Base-by-base conservation (phyloP, 2,797 vertebrate genomes). In the Ispidina picta region DNA sequence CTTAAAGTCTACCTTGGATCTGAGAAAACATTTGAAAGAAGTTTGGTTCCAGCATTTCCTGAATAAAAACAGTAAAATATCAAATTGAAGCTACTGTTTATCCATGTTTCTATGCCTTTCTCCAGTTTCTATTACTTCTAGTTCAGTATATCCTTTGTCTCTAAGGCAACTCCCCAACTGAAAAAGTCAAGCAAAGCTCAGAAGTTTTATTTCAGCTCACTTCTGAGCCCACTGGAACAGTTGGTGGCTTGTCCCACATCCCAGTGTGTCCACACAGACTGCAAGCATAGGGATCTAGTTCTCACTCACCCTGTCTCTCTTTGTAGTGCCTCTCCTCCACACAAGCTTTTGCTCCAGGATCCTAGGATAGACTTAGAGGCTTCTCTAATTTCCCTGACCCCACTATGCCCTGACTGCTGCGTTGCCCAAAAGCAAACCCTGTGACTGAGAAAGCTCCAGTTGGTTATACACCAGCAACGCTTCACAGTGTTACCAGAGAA, bases 371-470 rank as follows among this genome's bases (percentile, higher is more conserved):
- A 75, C 25, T 33, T 39, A 51, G 26, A 60, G 15, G 7, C 15
- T 77, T 49, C 43, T 62, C 56, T 56, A 35, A 43, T 71, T 83
- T 76, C 26, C 23, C 41, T 7, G 5, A 8, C 29, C 20, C 29
- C 14, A 3, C 35, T 7, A 2, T 23, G 14, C 8, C 20, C 70
- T 1, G 0, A 18, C 25, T 14, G 19, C 31, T 66, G 37, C 0
- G 0, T 19, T 41, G 11, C 37, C 44, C 26, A 15, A 73, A 91
- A 91, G 20, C 10, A 70, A 88, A 23, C 29, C 58, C 35, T 7
- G 23, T 18, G 31, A n/a, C n/a, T 1, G 1, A 60, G 49, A 37
- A 55, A 54, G 44, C 17, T 69, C 16, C 2, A 5, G 31, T 41
- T 33, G 9, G 18, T 72, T 72, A 22, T 9, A 35, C 25, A 28